phyloP scores from a whole-genome alignment of 2,888 invertebrate species.

The Morpho achilles region DNA sequence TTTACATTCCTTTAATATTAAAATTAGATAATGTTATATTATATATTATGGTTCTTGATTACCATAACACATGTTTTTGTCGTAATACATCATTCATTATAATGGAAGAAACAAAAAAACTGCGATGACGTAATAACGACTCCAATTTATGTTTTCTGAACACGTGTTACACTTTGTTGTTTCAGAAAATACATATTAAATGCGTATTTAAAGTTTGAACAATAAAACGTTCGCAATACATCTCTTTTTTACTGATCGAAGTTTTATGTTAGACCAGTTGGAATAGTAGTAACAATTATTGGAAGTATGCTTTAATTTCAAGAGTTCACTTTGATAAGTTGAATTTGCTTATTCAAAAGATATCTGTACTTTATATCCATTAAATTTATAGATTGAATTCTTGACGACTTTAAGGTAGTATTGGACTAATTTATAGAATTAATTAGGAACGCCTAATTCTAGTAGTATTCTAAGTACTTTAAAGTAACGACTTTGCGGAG shows the following conservation, averaged over 20 bases:
- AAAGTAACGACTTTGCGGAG: no score
- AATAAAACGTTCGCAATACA: conserved; percentile 53
- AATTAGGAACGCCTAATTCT: no score
- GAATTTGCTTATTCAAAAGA: no score
- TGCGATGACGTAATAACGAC: conserved; percentile 45
- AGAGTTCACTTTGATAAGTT: no score
- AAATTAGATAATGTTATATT: conserved; percentile 13
- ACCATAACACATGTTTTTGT: conserved; percentile 26
- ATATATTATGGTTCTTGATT: conserved; percentile 15
- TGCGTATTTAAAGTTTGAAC: conserved; percentile 61
- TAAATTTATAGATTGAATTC: no score
- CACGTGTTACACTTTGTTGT: conserved; percentile 53
- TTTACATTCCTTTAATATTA: conserved; percentile 16
- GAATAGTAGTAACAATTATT: no score
- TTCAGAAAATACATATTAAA: conserved; percentile 41
- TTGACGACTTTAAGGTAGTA: no score
- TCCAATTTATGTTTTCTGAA: conserved; percentile 36
- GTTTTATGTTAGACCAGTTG: no score
- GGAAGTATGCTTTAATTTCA: no score
- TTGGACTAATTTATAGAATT: no score
- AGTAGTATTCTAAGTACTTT: no score
- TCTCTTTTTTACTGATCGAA: conserved; percentile 23
- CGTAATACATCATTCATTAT: conserved; percentile 23
- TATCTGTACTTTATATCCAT: no score
- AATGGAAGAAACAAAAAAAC: conserved; percentile 16